phyloP scores from a whole-genome alignment of 2,113 vertebrate species.

The Heterochromis multidens region DNA sequence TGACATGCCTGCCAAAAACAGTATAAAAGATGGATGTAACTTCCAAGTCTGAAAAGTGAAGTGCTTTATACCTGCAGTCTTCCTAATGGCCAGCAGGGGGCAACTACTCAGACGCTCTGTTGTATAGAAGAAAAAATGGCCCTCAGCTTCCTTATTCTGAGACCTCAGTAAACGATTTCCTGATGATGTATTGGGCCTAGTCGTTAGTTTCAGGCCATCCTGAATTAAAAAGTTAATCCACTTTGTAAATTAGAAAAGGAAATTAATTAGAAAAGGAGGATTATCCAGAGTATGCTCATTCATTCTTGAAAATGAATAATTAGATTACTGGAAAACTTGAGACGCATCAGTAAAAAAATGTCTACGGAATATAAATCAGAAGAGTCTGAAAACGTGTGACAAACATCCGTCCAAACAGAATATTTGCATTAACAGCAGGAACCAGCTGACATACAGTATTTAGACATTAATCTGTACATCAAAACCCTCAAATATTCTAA shows the following conservation, averaged over 20 bases:
- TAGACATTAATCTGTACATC: not conserved
- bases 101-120: not conserved
- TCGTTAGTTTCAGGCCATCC: not conserved
- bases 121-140: not conserved
- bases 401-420: not conserved
- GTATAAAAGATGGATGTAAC: no score
- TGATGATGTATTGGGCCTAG: accelerated
- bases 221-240: not conserved
- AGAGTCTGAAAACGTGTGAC: not conserved
- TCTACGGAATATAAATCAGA: not conserved
- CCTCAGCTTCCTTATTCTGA: not conserved
- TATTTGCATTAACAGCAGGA: not conserved
- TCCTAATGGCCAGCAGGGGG: not conserved
- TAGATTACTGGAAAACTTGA: not conserved
- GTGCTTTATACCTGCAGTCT: not conserved
- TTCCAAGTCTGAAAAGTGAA: not conserved
- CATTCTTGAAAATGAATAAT: not conserved
- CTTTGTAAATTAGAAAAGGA: not conserved
- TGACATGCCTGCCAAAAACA: no score
- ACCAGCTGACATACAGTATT: not conserved
- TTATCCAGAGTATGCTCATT: not conserved
- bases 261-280: not conserved
- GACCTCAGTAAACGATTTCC: not conserved
- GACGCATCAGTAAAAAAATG: not conserved
- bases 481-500: not conserved